Evolutionary conservation across 2,113 vertebrate genomes (phyloP).

Genomic region (Rhabdomys dilectus): DNA sequence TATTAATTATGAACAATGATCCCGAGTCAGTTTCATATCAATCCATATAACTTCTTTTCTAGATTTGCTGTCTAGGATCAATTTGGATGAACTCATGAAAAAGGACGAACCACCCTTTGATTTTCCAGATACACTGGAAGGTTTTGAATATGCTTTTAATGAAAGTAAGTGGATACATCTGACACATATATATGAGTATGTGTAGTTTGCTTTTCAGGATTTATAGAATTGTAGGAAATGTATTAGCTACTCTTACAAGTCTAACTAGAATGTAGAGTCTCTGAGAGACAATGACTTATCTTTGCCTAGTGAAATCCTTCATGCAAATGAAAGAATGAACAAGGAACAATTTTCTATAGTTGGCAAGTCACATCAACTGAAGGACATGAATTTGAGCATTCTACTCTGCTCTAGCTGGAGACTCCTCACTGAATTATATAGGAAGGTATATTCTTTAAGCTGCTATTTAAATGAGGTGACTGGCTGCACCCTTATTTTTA

Average conservation of each 20-base stretch:
- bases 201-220: conserved; percentile 56
- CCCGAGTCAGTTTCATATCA: conserved; percentile 49
- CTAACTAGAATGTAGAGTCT: conserved; percentile 61
- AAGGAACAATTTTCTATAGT: conserved; percentile 37
- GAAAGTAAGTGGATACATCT: conserved; percentile 91
- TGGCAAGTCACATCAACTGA: conserved; percentile 50
- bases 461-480: conserved; percentile 40
- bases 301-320: conserved; percentile 44
- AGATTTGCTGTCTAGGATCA: conserved; percentile 98
- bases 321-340: conserved; percentile 35
- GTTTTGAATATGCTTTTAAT: conserved; percentile 98
- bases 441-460: conserved; percentile 25
- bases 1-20: conserved; percentile 58
- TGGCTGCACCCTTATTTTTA: neutral
- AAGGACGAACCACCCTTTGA: conserved; percentile 98
- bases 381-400: conserved; percentile 22
- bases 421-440: conserved; percentile 50
- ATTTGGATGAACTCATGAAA: conserved; percentile 99
- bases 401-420: neutral
- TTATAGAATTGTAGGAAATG: conserved; percentile 56
- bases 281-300: conserved; percentile 67
- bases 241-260: conserved; percentile 51
- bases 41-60: conserved; percentile 66
- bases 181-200: conserved; percentile 14
- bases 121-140: conserved; percentile 97